These are phyloP conservation scores for Mixornis gularis DNA, from an alignment of 2,113 vertebrate genomes.

Conservation along the genomic window DNA sequence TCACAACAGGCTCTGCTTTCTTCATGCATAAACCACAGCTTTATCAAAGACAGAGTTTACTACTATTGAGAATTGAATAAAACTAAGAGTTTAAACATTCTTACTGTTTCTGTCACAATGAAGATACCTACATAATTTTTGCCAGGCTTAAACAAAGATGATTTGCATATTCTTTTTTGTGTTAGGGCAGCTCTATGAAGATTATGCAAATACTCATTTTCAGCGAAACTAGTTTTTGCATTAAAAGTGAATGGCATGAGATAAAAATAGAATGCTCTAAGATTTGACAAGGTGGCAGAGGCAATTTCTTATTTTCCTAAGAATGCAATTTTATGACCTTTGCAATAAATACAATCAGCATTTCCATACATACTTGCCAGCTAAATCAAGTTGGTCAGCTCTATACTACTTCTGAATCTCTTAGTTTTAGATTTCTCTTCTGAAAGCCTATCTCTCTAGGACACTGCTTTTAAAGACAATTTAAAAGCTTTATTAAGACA, in stretches of 20 bases:
- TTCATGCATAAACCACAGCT: constrained; percentile 73
- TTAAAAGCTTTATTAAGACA: not conserved
- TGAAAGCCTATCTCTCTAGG: not conserved
- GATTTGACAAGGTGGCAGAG: constrained; percentile 3
- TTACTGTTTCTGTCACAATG: not conserved
- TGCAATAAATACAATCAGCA: not conserved
- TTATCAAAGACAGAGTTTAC: constrained; percentile 69
- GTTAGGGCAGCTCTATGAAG: constrained; percentile 53
- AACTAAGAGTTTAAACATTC: constrained; percentile 23
- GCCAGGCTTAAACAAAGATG: constrained; percentile 53
- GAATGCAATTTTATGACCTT: constrained; percentile 18
- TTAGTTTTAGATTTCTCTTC: not conserved
- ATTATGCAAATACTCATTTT: constrained; percentile 68
- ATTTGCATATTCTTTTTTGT: constrained; percentile 64
- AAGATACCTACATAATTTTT: constrained; percentile 4
- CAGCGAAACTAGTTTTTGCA: constrained; percentile 54
- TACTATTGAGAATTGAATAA: constrained; percentile 50
- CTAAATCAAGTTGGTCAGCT: constrained; percentile 34
- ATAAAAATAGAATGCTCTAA: not conserved
- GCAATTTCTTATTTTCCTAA: not conserved
- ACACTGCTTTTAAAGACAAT: not conserved
- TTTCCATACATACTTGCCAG: constrained; percentile 57
- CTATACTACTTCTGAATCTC: not conserved
- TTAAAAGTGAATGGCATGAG: constrained; percentile 30
- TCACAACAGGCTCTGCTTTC: constrained; percentile 73